phyloP scores from a whole-genome alignment of 2,113 vertebrate species.

The Pseudolaguvia tuberculata region DNA sequence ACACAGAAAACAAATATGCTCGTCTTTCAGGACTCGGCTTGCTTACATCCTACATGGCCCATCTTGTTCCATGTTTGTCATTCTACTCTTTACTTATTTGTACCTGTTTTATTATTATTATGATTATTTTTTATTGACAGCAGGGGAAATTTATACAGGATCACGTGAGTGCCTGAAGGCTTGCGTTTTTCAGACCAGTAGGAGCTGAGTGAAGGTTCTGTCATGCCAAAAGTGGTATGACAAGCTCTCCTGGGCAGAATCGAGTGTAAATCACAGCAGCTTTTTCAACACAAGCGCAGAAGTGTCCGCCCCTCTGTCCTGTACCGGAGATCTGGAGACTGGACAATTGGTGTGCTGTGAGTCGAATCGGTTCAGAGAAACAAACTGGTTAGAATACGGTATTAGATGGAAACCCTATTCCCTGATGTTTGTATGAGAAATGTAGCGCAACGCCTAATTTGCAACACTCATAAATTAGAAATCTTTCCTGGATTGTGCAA shows the following conservation, averaged over 20 bases:
- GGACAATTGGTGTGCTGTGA: too few relatives aligned
- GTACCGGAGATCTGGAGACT: not conserved
- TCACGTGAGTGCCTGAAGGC: slow-evolving; percentile 9
- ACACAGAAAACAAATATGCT: not conserved
- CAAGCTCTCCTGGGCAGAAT: not conserved
- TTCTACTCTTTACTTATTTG: slow-evolving; percentile 14
- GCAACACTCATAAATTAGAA: not conserved
- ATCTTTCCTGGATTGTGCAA: not conserved
- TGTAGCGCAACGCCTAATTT: not conserved
- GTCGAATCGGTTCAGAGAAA: not conserved
- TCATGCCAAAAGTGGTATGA: not conserved
- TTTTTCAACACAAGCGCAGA: not conserved
- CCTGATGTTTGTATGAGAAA: not conserved
- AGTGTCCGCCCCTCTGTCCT: not conserved
- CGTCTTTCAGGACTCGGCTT: slow-evolving; percentile 8
- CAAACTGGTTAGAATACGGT: not conserved
- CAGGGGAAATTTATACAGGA: not conserved
- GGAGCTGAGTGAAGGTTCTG: slow-evolving; percentile 8
- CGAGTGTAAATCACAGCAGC: slow-evolving; percentile 9
- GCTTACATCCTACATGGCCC: not conserved
- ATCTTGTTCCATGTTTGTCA: slow-evolving; percentile 8
- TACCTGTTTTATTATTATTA: not conserved
- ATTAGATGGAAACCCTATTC: not conserved
- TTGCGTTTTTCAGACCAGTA: slow-evolving; percentile 17
- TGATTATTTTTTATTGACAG: slow-evolving; percentile 5